A percentile compares a stretch with the other conserved stretches of the same genome.
phyloP scores from a whole-genome alignment of 1,140 invertebrate genomes.

The Antheraea mylitta region DNA sequence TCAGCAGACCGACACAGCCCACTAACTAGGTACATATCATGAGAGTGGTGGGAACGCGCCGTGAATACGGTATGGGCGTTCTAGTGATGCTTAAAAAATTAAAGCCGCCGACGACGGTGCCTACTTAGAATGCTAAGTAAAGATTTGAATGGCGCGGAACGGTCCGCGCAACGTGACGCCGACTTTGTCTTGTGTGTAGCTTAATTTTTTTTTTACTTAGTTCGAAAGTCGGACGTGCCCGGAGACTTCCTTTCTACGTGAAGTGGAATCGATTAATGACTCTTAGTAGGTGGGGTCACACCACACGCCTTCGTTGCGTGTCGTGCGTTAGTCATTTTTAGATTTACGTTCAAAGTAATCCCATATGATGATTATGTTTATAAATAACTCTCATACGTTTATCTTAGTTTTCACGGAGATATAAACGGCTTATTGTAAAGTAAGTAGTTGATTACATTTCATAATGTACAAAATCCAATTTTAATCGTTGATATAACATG shows the following conservation, averaged over 20 bases:
- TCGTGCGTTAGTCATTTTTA: too few relatives aligned
- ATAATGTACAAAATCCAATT: too few relatives aligned
- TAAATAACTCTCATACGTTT: too few relatives aligned
- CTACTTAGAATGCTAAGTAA: conserved; percentile 72
- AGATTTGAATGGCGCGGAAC: conserved; percentile 63
- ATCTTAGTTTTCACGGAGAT: too few relatives aligned
- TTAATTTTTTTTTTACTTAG: conserved; percentile 36
- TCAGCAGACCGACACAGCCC: conserved; percentile 28
- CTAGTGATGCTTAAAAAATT: conserved; percentile 70
- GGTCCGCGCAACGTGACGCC: conserved; percentile 50
- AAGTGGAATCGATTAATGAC: conserved; percentile 48
- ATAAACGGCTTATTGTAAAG: too few relatives aligned
- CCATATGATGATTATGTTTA: too few relatives aligned
- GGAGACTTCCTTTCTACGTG: conserved; percentile 40
- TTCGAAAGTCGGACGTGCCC: conserved; percentile 47
- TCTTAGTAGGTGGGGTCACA: conserved; percentile 9
- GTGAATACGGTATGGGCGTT: conserved; percentile 65
- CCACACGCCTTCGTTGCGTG: too few relatives aligned
- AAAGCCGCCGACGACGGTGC: conserved; percentile 49
- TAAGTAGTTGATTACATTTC: too few relatives aligned
- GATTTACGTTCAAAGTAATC: too few relatives aligned
- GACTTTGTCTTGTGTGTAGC: conserved; percentile 54
- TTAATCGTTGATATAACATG: too few relatives aligned
- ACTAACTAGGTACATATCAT: conserved; percentile 69
- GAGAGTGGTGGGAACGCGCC: conserved; percentile 66